Base-by-base conservation (phyloP, 1,140 invertebrate species). In the Atta texana region DNA sequence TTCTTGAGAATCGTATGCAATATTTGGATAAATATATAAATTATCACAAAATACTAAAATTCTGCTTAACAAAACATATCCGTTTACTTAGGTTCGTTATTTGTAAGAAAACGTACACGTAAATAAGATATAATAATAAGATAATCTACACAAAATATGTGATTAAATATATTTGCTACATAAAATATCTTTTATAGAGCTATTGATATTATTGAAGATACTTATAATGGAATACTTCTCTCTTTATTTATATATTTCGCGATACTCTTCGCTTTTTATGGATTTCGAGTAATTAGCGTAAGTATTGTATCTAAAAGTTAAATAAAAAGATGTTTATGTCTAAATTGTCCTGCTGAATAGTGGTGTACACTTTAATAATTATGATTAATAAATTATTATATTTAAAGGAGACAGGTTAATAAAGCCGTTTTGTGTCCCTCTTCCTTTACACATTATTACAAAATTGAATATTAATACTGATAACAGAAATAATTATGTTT, bases 211-310 rank as follows among this genome's bases (percentile, higher is more conserved):
- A 81, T 88, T 8, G 75, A 88, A 74, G 34, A 53, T 61, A 87
- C 51, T 2, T 88, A 66, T 12, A 88, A 53, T 21, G 4, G 74
- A 31, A 66, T 57, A 21, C 28, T 88, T 64, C 21, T 88, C 6
- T 28, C 6, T 5, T 21, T 87, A 55, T 87, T 87, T n/a, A 1
- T 74, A 14, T 81, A 87, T 53, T 88, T 87, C 16, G 53, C 31
- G 0, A 51, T 51, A 12, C 24, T 74, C 16, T 28, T 49, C 16
- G 76, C 66, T 18, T 59, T 76, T 1, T 76, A 39, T 18, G 74
- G 74, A 24, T 76, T 76, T 39, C 55, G 74, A 1, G n/a, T 76
- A 14, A 44, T 76, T 39, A 76, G n/a, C 2, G 74, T 76, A 61
- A 76, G 74, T 76, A 39, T 39, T 21, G 8, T 12, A 18, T 53